These are phyloP conservation scores for Graptemys geographica DNA, from an alignment of 2,797 vertebrate species.

Conservation along the genomic window DNA sequence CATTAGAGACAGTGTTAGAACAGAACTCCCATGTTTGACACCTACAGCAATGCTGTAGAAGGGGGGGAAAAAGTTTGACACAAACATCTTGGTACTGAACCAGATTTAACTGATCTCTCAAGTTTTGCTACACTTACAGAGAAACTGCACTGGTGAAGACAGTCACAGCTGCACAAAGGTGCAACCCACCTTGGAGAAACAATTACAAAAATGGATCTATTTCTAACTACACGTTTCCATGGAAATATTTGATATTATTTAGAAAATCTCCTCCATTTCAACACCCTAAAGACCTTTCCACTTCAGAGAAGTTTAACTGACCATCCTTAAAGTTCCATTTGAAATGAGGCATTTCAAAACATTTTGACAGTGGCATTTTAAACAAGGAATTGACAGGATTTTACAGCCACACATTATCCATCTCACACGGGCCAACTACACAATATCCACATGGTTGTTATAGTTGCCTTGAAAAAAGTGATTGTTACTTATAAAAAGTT, in stretches of 20 bases:
- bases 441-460: not conserved
- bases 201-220: accelerated
- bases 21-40: not conserved
- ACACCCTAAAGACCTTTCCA: not conserved
- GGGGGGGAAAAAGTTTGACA: not conserved
- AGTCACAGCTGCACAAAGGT: not conserved
- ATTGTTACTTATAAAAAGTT: not conserved
- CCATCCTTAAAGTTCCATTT: not conserved
- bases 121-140: not conserved
- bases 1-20: accelerated
- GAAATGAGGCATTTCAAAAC: not conserved
- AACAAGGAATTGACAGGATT: not conserved
- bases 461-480: not conserved
- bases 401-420: not conserved
- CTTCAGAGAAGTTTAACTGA: not conserved
- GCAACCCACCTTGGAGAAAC: accelerated
- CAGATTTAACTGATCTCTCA: not conserved
- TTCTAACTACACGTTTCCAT: not conserved
- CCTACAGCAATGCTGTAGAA: not conserved
- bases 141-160: not conserved
- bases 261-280: not conserved
- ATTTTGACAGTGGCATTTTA: not conserved
- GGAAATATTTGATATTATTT: not conserved
- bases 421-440: not conserved
- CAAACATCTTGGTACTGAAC: not conserved